Conservation (phyloP, 2,888 invertebrate genomes). For the Prionchulus punctatus region DNA sequence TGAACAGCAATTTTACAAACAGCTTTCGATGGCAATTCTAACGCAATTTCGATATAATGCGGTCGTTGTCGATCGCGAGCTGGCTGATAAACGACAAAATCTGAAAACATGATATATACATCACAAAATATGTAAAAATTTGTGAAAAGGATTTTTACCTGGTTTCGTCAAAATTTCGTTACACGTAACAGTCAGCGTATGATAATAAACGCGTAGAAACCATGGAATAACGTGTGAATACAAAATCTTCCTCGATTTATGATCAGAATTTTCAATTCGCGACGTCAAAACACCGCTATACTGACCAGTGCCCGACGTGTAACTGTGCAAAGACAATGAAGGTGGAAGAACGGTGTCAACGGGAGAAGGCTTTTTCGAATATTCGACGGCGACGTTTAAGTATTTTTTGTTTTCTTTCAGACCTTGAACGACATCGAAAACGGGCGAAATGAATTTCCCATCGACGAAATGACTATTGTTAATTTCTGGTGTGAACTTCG, state of each 20-base stretch:
- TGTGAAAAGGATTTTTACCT: not conserved
- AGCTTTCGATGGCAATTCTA: constrained; percentile 17
- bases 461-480: not conserved
- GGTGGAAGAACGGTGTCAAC: not conserved
- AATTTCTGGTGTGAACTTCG: no score
- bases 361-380: not conserved
- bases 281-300: constrained; percentile 12
- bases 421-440: not conserved
- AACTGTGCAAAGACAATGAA: constrained; percentile 11
- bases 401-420: not conserved
- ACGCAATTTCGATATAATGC: constrained; percentile 58
- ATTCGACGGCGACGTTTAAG: not conserved
- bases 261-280: constrained; percentile 7
- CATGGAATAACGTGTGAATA: constrained; percentile 19
- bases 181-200: constrained; percentile 54
- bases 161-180: constrained; percentile 5
- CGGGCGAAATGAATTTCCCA: not conserved
- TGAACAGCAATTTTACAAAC: constrained; percentile 47
- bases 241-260: constrained; percentile 13
- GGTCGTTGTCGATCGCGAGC: constrained; percentile 66
- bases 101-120: not conserved
- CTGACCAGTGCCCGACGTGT: constrained; percentile 12
- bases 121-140: no score
- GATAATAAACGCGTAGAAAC: constrained; percentile 55
- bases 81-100: constrained; percentile 38